Base-by-base conservation (phyloP, 2,797 vertebrate genomes). In the Rhinogobio ventralis region DNA sequence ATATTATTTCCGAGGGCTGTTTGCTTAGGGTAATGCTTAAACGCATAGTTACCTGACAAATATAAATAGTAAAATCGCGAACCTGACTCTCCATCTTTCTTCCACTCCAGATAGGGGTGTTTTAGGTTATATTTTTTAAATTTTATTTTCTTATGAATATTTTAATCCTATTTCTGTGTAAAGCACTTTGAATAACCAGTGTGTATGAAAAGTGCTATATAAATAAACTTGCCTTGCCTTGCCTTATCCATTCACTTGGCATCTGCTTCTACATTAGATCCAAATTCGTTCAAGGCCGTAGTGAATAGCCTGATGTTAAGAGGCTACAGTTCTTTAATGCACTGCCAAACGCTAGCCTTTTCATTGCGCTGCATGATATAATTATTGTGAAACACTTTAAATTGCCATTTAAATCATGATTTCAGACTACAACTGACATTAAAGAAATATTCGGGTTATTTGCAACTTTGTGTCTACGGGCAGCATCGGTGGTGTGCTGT, bases 251-350 rank as follows among this genome's bases (percentile, higher is more conserved):
- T 55, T 77, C 20, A 68, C 82, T 46, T 74, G 71, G 60, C 73
- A 68, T 36, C 17, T 55, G 73, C 46, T 49, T 75, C 46, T 17
- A 28, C 74, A 75, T 77, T 19, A 15, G 60, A 83, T 66, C 42
- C 60, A 80, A 69, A 55, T 15, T 17, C 30, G 36, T 68, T 55
- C 46, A 83, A 76, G 82, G 62, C 36, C 5, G 2, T 17, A 28
- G 73, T 83, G 33, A 83, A 83, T 25, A 42, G 62, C 46, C n/a
- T 67, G 46, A 68, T 68, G n/a, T 67, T 68, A 83, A 42, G 49
- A 68, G 73, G 64, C 49, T n/a, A 77, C 62, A n/a, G 13, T 68
- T 83, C 23, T 83, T 77, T 77, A 83, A 77, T 68, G 62, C 73
- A 23, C 7, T 68, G 62, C 73, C 72, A 83, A 77, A 83, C 5